A percentile compares a stretch with the other conserved stretches of the same genome.
Conservation (phyloP, 2,797 vertebrate species). For the Choloepus didactylus region DNA sequence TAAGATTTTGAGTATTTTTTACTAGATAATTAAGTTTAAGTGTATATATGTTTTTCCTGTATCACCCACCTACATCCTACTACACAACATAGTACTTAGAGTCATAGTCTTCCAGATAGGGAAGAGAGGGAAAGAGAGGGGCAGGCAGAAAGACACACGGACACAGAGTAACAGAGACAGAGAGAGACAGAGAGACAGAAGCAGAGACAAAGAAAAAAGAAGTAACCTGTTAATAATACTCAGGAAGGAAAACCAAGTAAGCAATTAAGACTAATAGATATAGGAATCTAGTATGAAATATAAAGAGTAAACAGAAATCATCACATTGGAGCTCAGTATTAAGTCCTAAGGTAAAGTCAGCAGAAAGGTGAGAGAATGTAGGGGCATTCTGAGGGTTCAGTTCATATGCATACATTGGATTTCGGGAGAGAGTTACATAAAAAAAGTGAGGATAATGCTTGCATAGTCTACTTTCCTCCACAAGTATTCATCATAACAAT, state of each 20-base stretch:
- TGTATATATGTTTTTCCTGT: neutral
- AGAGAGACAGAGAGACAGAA: neutral
- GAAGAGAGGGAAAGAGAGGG: too few relatives aligned
- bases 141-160: too few relatives aligned
- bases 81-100: neutral
- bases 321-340: neutral
- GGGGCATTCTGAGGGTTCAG: neutral
- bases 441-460: neutral
- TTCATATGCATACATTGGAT: neutral
- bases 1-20: neutral
- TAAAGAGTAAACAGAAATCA: neutral
- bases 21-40: neutral
- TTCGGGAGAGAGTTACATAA: neutral
- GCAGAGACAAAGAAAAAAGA: neutral
- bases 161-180: too few relatives aligned
- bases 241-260: neutral
- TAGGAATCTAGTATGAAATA: neutral
- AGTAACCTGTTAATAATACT: neutral
- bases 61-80: neutral
- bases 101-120: too few relatives aligned
- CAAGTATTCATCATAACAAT: neutral
- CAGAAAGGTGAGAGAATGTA: neutral
- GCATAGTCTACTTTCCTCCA: neutral
- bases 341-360: neutral
- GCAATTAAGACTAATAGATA: neutral